Conservation (phyloP, 2,113 vertebrate genomes). For the Choloepus hoffmanni region DNA sequence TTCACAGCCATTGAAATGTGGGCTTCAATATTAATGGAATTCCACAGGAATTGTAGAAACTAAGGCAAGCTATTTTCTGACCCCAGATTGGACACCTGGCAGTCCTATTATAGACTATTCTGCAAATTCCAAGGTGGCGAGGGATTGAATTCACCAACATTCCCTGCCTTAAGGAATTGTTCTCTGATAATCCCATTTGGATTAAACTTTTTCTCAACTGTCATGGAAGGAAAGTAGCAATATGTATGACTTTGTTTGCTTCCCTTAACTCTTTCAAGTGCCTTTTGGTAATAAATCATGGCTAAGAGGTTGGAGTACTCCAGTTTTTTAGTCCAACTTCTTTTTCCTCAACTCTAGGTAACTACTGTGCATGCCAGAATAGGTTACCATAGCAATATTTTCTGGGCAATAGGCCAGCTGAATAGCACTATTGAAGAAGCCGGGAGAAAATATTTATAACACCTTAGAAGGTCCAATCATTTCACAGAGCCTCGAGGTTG, state of each 20-base stretch:
- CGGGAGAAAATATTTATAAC: slow-evolving; percentile 2
- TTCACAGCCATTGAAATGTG: neutral
- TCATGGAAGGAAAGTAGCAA: neutral
- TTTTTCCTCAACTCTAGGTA: slow-evolving; percentile 38
- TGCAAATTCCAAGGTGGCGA: neutral
- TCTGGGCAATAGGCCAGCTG: slow-evolving; percentile 28
- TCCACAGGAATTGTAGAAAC: neutral
- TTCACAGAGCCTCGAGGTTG: neutral
- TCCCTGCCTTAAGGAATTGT: neutral
- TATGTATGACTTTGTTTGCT: neutral
- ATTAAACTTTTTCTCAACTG: neutral
- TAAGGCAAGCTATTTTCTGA: neutral
- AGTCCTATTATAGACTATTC: neutral
- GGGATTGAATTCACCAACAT: neutral
- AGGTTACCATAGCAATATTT: slow-evolving; percentile 67
- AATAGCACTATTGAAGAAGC: neutral
- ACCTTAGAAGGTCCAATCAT: neutral
- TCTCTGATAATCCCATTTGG: neutral
- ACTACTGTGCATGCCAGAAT: neutral
- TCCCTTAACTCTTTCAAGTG: neutral
- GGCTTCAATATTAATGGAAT: neutral
- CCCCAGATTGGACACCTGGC: neutral
- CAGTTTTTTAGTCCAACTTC: slow-evolving; percentile 2
- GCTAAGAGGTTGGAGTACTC: neutral
- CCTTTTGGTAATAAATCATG: slow-evolving; percentile 23